A percentile compares a stretch with the other conserved stretches of the same genome.
phyloP scores from a whole-genome alignment of 1,140 invertebrate species.

The Zaprionus taronus region DNA sequence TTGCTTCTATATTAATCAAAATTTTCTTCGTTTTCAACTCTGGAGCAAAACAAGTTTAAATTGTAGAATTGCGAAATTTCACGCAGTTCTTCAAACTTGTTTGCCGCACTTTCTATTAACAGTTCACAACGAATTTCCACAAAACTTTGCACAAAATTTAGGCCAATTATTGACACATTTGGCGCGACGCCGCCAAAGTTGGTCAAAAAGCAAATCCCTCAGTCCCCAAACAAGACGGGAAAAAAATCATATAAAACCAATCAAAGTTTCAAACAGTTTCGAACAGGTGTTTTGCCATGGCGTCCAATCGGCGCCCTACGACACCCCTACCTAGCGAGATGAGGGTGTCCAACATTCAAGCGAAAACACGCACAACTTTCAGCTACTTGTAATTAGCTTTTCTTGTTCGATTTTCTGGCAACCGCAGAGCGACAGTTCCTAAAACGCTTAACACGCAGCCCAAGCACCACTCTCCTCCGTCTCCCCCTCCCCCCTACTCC shows the following conservation, averaged over 20 bases:
- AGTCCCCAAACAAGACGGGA: not conserved
- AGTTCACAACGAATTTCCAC: conserved; percentile 13
- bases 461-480: conserved; percentile 22
- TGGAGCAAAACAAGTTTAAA: conserved; percentile 8
- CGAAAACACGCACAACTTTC: conserved; percentile 77
- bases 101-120: conserved; percentile 30
- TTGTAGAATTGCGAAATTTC: conserved; percentile 16
- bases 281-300: conserved; percentile 66
- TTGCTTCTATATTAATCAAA: not conserved
- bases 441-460: conserved; percentile 59
- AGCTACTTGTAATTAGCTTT: conserved; percentile 82
- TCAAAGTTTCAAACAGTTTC: conserved; percentile 74
- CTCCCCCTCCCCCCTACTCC: too few relatives aligned
- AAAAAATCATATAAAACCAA: conserved; percentile 74
- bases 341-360: conserved; percentile 51
- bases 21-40: not conserved
- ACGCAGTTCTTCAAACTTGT: not conserved
- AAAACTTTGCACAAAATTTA: conserved; percentile 44
- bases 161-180: conserved; percentile 79
- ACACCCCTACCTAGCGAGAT: not conserved
- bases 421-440: conserved; percentile 61
- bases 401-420: conserved; percentile 79
- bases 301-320: not conserved
- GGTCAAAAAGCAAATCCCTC: conserved; percentile 5
- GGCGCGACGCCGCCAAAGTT: conserved; percentile 36